Evolutionary conservation across 2,888 invertebrate genomes (phyloP).

Genomic region (Aphelenchoides bicaudatus): DNA sequence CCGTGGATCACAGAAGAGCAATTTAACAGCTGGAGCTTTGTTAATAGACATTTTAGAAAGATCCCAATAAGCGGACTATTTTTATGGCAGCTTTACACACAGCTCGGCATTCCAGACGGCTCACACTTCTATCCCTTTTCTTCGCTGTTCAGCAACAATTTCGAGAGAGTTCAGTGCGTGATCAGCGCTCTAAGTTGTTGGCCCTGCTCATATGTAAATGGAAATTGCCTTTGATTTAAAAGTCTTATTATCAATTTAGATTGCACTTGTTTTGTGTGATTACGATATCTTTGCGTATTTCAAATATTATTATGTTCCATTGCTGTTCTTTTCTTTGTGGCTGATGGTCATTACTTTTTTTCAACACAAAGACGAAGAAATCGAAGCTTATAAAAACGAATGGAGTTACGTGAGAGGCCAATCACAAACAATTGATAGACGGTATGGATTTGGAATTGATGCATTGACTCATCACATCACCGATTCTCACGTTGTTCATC

Average conservation of each 20-base stretch:
- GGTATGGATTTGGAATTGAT: slow-evolving; percentile 42
- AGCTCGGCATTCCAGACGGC: slow-evolving; percentile 58
- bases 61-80: slow-evolving; percentile 55
- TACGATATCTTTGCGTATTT: slow-evolving; percentile 23
- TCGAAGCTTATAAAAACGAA: slow-evolving; percentile 37
- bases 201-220: slow-evolving; percentile 43
- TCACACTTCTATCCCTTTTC: slow-evolving; percentile 58
- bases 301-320: slow-evolving; percentile 35
- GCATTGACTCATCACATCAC: slow-evolving; percentile 41
- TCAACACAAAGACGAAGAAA: slow-evolving; percentile 37
- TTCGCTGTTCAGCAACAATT: slow-evolving; percentile 47
- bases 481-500: slow-evolving; percentile 51
- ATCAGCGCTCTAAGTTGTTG: slow-evolving; percentile 43
- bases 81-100: slow-evolving; percentile 58
- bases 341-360: slow-evolving; percentile 42
- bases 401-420: slow-evolving; percentile 41
- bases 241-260: slow-evolving; percentile 12
- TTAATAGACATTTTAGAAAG: slow-evolving; percentile 36
- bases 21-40: slow-evolving; percentile 25
- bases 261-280: slow-evolving; percentile 27
- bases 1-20: slow-evolving; percentile 40
- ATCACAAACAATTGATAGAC: slow-evolving; percentile 38
- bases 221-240: slow-evolving; percentile 2
- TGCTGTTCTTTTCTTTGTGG: slow-evolving; percentile 39
- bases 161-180: slow-evolving; percentile 50